Conservation (phyloP, 2,888 invertebrate species). For the Pterobdella sp. region DNA sequence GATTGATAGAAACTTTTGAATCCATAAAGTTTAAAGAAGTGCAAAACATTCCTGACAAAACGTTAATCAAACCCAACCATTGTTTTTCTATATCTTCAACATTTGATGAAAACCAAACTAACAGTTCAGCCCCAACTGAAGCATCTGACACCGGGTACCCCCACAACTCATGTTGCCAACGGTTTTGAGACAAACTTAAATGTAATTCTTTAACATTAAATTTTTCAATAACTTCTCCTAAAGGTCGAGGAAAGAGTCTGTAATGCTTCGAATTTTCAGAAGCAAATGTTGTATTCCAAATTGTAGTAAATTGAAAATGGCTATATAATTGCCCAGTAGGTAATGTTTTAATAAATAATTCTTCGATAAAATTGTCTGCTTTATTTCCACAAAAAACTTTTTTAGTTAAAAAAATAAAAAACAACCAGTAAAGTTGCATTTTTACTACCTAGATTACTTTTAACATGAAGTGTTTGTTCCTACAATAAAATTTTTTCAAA, state of each 20-base stretch:
- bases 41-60: slow-evolving; percentile 87
- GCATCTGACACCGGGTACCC: slow-evolving; percentile 83
- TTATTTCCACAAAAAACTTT: slow-evolving; percentile 47
- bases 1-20: slow-evolving; percentile 69
- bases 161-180: slow-evolving; percentile 88
- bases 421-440: too few relatives aligned
- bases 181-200: slow-evolving; percentile 80
- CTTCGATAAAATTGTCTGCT: slow-evolving; percentile 72
- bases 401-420: not conserved
- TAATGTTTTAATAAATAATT: slow-evolving; percentile 76
- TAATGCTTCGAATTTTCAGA: slow-evolving; percentile 58
- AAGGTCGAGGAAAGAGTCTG: slow-evolving; percentile 74
- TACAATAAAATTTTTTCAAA: not conserved
- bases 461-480: not conserved
- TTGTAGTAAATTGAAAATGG: slow-evolving; percentile 81
- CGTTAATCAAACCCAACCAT: slow-evolving; percentile 80
- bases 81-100: slow-evolving; percentile 61
- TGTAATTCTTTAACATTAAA: slow-evolving; percentile 83
- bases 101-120: slow-evolving; percentile 77
- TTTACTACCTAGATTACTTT: not conserved
- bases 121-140: slow-evolving; percentile 85
- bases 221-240: slow-evolving; percentile 76
- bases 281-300: slow-evolving; percentile 60
- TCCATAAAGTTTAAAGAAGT: slow-evolving; percentile 87
- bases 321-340: slow-evolving; percentile 74